Conservation (phyloP, 2,888 invertebrate species). For the Synergus gifuensis region DNA sequence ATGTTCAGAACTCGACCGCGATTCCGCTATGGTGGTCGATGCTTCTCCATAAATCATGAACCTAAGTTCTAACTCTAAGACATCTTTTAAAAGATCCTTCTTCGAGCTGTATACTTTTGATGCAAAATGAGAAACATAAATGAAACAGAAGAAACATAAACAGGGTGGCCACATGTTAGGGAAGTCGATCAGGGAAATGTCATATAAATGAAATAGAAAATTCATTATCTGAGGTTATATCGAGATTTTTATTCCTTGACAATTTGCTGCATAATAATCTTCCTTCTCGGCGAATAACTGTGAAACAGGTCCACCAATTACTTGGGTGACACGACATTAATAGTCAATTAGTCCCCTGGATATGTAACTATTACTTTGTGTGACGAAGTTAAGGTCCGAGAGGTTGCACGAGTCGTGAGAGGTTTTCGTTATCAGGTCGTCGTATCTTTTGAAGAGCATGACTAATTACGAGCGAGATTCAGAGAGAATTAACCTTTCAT, state of each 20-base stretch:
- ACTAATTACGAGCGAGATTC: conserved; percentile 33
- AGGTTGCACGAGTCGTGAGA: conserved; percentile 40
- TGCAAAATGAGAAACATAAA: too few relatives aligned
- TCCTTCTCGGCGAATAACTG: neutral
- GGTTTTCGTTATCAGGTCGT: conserved; percentile 31
- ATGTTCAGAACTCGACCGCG: conserved; percentile 55
- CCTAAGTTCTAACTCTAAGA: conserved; percentile 45
- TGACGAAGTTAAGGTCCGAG: neutral
- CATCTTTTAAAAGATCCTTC: neutral
- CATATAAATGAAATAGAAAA: neutral
- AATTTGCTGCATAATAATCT: conserved; percentile 13
- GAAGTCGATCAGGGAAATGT: too few relatives aligned
- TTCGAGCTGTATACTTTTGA: neutral
- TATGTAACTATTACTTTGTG: conserved; percentile 40
- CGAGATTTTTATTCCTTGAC: neutral
- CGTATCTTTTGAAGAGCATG: conserved; percentile 39
- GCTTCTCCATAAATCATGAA: conserved; percentile 67
- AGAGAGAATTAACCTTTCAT: conserved; percentile 35
- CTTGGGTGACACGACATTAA: conserved; percentile 36
- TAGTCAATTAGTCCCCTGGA: conserved; percentile 40
- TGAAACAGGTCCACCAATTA: conserved; percentile 30
- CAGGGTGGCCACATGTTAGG: too few relatives aligned
- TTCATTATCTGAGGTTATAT: neutral
- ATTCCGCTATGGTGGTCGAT: conserved; percentile 60
- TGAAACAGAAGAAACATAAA: neutral